Evolutionary conservation across 2,888 invertebrate species (phyloP), one percentile per base, ranked within the genome.

Genomic region (Andrena flavipes): DNA sequence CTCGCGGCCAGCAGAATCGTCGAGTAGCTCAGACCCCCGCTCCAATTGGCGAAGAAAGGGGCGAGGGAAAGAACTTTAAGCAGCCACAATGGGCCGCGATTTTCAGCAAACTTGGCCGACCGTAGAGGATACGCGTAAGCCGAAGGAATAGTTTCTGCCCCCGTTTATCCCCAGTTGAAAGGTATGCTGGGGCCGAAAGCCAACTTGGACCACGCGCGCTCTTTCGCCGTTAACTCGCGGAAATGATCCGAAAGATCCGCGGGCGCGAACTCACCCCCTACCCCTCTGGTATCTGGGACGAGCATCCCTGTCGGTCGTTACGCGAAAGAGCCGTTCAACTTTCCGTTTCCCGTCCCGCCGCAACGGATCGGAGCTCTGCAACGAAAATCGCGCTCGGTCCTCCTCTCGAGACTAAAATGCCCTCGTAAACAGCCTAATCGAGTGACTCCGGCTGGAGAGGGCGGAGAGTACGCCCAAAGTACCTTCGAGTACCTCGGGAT

Each of bases 211-310:
- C 75, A 26, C 51, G 76, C 65, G 54, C 49, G 42, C 30, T 48
- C 48, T 67, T 79, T 71, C 73, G 68, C 84, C 81, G 87, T 81
- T 87, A 87, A 84, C 84, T 87, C 82, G 80, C 84, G 82, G 86
- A 87, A 87, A 87, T 77, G 87, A 87, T 84, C 82, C 87, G 84
- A 86, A 87, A 87, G 85, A 80, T 64, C 75, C 60, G 51, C 73
- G 79, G 63, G 56, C 59, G 71, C n/a, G 56, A 56, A 26, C 35
- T n/a, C 26, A 54, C 68, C 49, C 69, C 42, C 56, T 0, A 5
- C 70, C 63, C 49, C 73, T 51, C 67, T 67, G 48, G 74, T 68
- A 35, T 77, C 73, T 74, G 62, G 60, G 72, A 80, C 76, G 76
- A 60, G 64, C 62, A 51, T 77, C 76, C 13, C 35, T 65, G 64